Evolutionary conservation across 2,113 vertebrate species (phyloP).

Genomic region (Piprites chloris): DNA sequence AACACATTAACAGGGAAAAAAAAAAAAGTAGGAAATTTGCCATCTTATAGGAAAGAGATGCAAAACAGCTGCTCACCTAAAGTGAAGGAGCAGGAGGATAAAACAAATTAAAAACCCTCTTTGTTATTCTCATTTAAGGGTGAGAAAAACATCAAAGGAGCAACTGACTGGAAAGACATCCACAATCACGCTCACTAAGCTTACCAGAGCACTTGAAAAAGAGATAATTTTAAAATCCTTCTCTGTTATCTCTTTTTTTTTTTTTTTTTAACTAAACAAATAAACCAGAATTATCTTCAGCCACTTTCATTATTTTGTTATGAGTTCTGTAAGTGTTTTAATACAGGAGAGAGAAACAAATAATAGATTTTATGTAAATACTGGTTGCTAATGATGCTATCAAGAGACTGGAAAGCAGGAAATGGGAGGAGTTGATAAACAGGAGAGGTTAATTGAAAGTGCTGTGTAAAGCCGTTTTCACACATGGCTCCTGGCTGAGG

Average conservation of each 20-base stretch:
- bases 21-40: background rate
- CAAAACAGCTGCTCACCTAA: background rate
- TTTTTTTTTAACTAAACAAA: background rate
- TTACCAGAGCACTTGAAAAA: background rate
- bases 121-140: background rate
- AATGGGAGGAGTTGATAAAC: background rate
- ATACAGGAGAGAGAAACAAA: background rate
- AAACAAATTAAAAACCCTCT: background rate
- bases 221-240: background rate
- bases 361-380: conserved; percentile 25
- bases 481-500: background rate
- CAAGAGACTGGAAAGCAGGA: background rate
- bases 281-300: background rate
- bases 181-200: background rate
- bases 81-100: background rate
- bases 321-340: background rate
- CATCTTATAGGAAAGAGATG: background rate
- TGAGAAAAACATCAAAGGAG: background rate
- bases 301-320: background rate
- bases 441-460: background rate
- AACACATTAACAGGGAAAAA: background rate
- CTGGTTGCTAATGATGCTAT: background rate
- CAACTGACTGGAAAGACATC: background rate
- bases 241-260: background rate
- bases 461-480: background rate